Percentiles rank a stretch among this genome's conserved stretches.
phyloP scores from a whole-genome alignment of 2,888 invertebrate genomes.

The Agonopterix heracliana region DNA sequence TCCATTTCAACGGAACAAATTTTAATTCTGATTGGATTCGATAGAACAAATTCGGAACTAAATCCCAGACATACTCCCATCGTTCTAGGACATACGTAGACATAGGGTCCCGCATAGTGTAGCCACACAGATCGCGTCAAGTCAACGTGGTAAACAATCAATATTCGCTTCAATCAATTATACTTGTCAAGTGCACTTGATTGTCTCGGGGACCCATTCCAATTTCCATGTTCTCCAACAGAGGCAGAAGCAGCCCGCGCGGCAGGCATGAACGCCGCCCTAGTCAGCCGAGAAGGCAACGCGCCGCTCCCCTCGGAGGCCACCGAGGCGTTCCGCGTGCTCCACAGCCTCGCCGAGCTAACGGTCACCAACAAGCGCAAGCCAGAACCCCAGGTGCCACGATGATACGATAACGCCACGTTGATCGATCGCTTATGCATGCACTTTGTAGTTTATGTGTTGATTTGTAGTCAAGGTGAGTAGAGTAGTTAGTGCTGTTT shows the following conservation, averaged over 20 bases:
- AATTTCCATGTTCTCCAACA: conserved; percentile 36
- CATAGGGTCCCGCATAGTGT: too few species aligned
- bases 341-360: conserved; percentile 79
- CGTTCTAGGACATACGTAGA: too few species aligned
- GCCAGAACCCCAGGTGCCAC: conserved; percentile 58
- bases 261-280: conserved; percentile 81
- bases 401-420: conserved; percentile 19
- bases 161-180: too few species aligned
- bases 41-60: too few species aligned
- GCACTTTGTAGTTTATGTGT: background rate
- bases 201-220: too few species aligned
- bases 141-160: too few species aligned
- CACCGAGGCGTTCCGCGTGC: conserved; percentile 64
- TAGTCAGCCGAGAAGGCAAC: conserved; percentile 89
- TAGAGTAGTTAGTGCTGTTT: background rate
- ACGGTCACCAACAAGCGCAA: conserved; percentile 61
- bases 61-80: too few species aligned
- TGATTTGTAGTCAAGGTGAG: background rate
- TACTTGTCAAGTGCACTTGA: too few species aligned
- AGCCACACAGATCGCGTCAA: too few species aligned
- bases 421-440: background rate
- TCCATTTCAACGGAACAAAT: too few species aligned
- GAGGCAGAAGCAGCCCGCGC: conserved; percentile 89
- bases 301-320: conserved; percentile 79
- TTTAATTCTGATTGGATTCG: too few species aligned